phyloP scores from a whole-genome alignment of 2,113 vertebrate species.

The Xerus inauris region DNA sequence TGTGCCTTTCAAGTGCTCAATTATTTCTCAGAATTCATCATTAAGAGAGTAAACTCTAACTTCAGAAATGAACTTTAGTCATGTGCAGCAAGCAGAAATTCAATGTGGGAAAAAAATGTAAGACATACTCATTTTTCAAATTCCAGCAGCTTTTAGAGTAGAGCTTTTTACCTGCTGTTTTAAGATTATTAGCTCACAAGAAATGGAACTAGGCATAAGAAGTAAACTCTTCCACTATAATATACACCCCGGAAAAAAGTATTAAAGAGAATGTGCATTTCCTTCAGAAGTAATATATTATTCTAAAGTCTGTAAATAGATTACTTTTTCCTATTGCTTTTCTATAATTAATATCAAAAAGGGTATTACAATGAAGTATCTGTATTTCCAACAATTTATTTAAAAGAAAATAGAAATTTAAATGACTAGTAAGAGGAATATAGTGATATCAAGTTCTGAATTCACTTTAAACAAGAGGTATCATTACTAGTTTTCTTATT shows the following conservation, averaged over 20 bases:
- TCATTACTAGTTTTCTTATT: neutral
- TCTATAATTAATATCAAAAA: slow-evolving; percentile 18
- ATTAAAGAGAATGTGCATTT: neutral
- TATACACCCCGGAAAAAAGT: neutral
- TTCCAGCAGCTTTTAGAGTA: neutral
- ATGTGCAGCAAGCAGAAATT: neutral
- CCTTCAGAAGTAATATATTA: neutral
- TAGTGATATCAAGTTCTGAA: neutral
- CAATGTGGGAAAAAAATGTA: neutral
- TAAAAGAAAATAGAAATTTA: slow-evolving; percentile 10
- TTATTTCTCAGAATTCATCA: slow-evolving; percentile 23
- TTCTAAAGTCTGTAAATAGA: neutral
- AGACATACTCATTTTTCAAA: neutral
- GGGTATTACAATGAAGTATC: neutral
- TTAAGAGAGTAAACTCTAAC: neutral
- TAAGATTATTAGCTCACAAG: neutral
- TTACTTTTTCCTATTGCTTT: neutral
- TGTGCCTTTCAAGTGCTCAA: neutral
- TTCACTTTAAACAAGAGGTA: neutral
- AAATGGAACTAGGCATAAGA: neutral
- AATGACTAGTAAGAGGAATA: neutral
- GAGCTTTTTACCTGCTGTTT: neutral
- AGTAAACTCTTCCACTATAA: slow-evolving; percentile 1
- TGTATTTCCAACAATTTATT: slow-evolving; percentile 35
- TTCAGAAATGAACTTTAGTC: slow-evolving; percentile 14